Evolutionary conservation across 2,888 invertebrate species (phyloP), one percentile per base, ranked within the genome.

Genomic region (Ptychoptera contaminata): DNA sequence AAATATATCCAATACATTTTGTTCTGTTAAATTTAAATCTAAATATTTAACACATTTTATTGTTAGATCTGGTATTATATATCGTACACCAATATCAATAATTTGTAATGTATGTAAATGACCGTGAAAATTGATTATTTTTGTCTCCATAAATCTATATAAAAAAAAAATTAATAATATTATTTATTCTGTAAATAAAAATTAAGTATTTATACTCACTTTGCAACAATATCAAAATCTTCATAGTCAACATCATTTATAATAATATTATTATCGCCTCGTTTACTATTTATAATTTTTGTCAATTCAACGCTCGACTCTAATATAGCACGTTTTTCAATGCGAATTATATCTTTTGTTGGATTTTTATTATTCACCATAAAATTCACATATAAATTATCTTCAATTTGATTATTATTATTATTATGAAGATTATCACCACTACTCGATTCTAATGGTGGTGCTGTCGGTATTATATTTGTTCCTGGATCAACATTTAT

Each of bases 1-100:
- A 39, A 61, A 66, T 29, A 66, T 59, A 48, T 65, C 64, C 49
- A 66, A 46, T 2, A 63, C 66, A 39, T 62, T 65, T 44, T 59
- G 58, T 49, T 61, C 58, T 44, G 61, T 60, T 35, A 66, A 54
- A 48, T 62, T 60, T 41, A 63, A 53, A 55, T 66, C 66, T 43
- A 66, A 54, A 53, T 66, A 65, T 43, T 63, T 61, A 45, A 65
- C 62, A 49, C 65, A 64, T 47, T 63, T 61, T 31, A 62, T 64
- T 12, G 64, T 61, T 53, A 66, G 52, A 53, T 65, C 65, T 38
- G 65, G 65, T 50, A 65, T 65, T 53, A 65, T 63, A 50, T 58
- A 66, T 42, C 61, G 58, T 51, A 63, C 63, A 43, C 65, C 59
- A 48, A 65, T 51, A 48, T 65, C 63, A 31, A 65, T 55, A 48